A percentile compares a stretch with the other conserved stretches of the same genome.
phyloP scores from a whole-genome alignment of 2,113 vertebrate genomes.

The Megaceryle torquata region DNA sequence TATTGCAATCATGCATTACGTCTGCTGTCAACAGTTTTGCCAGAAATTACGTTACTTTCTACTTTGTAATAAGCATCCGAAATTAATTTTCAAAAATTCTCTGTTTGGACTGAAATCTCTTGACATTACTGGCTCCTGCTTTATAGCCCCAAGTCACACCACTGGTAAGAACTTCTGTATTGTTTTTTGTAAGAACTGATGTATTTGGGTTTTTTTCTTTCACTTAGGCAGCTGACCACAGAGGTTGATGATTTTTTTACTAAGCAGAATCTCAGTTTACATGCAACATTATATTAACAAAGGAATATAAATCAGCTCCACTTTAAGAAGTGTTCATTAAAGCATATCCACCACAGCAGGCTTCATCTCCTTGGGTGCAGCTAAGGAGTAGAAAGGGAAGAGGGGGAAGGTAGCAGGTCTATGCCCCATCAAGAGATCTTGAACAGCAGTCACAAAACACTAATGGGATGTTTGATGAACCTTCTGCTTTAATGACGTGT shows the following conservation, averaged over 20 bases:
- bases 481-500: background rate
- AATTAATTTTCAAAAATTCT: constrained; percentile 9
- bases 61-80: background rate
- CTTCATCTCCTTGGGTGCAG: background rate
- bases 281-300: background rate
- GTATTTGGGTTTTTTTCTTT: background rate
- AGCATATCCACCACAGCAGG: background rate
- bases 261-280: background rate
- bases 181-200: background rate
- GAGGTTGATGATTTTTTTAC: background rate
- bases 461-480: background rate
- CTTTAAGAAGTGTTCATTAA: background rate
- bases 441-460: background rate
- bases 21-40: background rate
- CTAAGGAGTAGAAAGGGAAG: background rate
- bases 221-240: background rate
- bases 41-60: constrained; percentile 24
- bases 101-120: background rate
- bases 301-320: background rate
- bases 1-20: background rate
- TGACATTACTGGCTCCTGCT: background rate
- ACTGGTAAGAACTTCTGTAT: background rate
- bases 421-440: background rate
- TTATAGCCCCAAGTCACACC: background rate
- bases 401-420: background rate